Conservation (phyloP, 92 coral and sea anemone species). For the Umimayanthus chanpuru region DNA sequence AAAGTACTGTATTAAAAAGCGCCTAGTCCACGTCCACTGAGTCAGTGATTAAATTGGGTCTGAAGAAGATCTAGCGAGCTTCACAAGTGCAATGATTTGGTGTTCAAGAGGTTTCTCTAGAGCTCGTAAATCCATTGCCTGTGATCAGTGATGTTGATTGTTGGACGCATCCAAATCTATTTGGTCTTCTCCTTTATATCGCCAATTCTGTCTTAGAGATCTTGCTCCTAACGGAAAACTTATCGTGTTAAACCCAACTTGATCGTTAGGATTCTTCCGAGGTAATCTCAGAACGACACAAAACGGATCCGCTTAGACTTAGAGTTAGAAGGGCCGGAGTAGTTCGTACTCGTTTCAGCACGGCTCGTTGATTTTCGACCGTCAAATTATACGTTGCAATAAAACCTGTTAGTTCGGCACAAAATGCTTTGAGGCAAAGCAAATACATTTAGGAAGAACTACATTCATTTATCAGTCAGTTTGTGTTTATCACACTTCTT, state of each 20-base stretch:
- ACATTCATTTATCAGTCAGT: not conserved
- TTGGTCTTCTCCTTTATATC: not conserved
- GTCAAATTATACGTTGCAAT: not conserved
- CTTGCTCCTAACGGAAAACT: not conserved
- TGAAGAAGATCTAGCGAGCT: constrained; percentile 5
- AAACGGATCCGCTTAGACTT: not conserved
- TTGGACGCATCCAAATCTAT: not conserved
- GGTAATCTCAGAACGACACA: not conserved
- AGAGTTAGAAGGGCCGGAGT: not conserved
- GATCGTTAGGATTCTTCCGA: not conserved
- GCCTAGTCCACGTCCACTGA: no score
- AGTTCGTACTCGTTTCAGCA: constrained; percentile 18
- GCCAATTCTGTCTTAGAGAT: not conserved
- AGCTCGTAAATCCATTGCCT: constrained; percentile 10
- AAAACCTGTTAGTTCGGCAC: not conserved
- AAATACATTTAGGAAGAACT: not conserved
- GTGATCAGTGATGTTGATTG: constrained; percentile 4
- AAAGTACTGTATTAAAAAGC: no score
- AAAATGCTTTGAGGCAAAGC: not conserved
- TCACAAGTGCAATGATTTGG: constrained; percentile 29
- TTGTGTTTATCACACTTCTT: not conserved
- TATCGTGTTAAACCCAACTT: not conserved
- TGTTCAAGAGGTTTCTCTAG: constrained; percentile 10
- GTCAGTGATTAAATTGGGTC: not conserved
- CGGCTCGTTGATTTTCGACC: constrained; percentile 6